phyloP scores from a whole-genome alignment of 2,113 vertebrate species.

The Leucopsar rothschildi region DNA sequence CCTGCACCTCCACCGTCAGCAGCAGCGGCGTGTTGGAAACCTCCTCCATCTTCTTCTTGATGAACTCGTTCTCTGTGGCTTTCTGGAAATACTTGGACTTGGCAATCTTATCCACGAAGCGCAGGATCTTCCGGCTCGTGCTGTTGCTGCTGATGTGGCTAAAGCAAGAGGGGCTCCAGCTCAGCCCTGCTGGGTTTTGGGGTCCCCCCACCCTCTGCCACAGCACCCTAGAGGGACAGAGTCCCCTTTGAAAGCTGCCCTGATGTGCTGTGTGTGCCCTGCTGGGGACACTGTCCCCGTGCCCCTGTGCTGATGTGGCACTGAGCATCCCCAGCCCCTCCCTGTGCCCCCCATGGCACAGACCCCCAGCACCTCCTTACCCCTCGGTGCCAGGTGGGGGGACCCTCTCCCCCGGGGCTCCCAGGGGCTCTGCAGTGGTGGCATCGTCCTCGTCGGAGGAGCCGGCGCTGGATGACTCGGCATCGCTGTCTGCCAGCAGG shows the following conservation, averaged over 20 bases:
- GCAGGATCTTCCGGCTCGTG: slow-evolving; percentile 83
- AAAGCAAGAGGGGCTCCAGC: background rate
- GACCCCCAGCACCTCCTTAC: slow-evolving; percentile 49
- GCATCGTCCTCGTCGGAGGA: slow-evolving; percentile 85
- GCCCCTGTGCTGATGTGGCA: background rate
- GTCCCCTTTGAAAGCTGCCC: background rate
- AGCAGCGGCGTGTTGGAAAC: slow-evolving; percentile 87
- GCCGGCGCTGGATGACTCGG: slow-evolving; percentile 85
- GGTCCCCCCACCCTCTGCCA: background rate
- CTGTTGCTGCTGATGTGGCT: slow-evolving; percentile 68
- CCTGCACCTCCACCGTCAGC: slow-evolving; percentile 86
- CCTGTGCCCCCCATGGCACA: fast-evolving
- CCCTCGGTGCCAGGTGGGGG: slow-evolving; percentile 61
- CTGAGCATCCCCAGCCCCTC: fast-evolving
- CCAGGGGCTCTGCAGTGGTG: slow-evolving; percentile 60
- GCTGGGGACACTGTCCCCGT: fast-evolving
- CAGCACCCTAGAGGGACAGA: background rate
- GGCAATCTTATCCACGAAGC: slow-evolving; percentile 87
- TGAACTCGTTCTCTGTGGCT: slow-evolving; percentile 87
- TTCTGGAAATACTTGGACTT: slow-evolving; percentile 91
- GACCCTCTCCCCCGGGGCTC: slow-evolving; percentile 69
- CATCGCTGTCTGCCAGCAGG: slow-evolving; percentile 85
- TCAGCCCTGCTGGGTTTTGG: background rate
- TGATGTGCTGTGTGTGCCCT: fast-evolving
- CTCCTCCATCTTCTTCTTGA: slow-evolving; percentile 90